Evolutionary conservation across 1,140 invertebrate genomes (phyloP).

Genomic region (Neodiprion lecontei): DNA sequence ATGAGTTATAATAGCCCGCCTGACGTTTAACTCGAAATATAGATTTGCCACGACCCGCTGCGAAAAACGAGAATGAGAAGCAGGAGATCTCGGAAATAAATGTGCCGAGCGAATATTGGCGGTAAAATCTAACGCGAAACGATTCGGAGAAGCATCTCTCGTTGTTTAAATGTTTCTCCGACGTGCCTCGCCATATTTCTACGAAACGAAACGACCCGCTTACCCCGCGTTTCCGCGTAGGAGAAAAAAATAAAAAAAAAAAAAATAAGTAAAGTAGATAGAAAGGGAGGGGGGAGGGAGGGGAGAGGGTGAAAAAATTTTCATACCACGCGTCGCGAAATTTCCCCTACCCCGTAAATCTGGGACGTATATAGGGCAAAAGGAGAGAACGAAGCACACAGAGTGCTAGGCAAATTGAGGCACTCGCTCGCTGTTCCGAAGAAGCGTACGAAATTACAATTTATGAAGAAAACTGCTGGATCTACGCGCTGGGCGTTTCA

Average conservation of each 20-base stretch:
- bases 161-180: neutral
- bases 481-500: too few relatives aligned
- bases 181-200: neutral
- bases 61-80: too few relatives aligned
- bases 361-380: neutral
- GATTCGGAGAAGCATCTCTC: too few relatives aligned
- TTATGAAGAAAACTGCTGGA: neutral
- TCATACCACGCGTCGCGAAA: neutral
- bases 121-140: neutral
- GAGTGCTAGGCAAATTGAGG: conserved; percentile 6
- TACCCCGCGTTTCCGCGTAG: neutral
- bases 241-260: too few relatives aligned
- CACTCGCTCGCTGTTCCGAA: conserved; percentile 6
- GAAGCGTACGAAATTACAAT: neutral
- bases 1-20: neutral
- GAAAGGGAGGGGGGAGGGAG: too few relatives aligned
- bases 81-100: too few relatives aligned
- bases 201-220: neutral
- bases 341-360: neutral
- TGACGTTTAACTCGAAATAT: too few relatives aligned
- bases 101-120: neutral
- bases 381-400: neutral
- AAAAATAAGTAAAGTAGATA: too few relatives aligned
- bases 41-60: too few relatives aligned
- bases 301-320: neutral